Base-by-base conservation (phyloP, 2,888 invertebrate species). In the Oxytorus armatus region DNA sequence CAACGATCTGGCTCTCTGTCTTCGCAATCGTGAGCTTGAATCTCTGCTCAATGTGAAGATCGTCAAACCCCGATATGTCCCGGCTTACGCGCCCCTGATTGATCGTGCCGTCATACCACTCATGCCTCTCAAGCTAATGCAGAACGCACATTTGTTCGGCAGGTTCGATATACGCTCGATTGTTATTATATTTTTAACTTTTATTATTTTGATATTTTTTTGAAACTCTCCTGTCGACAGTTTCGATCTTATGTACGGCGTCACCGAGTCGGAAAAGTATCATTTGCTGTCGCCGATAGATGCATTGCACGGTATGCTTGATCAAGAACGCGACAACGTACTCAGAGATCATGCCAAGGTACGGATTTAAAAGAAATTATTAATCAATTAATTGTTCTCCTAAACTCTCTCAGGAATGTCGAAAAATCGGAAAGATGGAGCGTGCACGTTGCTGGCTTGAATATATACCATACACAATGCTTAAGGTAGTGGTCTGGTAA, bases 31-130 rank as follows among this genome's bases (percentile, higher is more conserved):
- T 57, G 87, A 88, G 61, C 85, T 91, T 23, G 83, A 90, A 63
- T 85, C 88, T n/a, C 82, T 92, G 36, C 82, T 92, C 8, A 87
- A 86, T 51, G 92, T 90, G 39, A 88, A 87, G 83, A 89, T 91
- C 74, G 86, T 89, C 81, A 91, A 90, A 73, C 95, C 96, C 18
- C 94, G 95, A 87, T 98, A 96, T 92, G 95, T 96, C 86, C 96
- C 97, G n/a, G 95, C 96, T 5, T 95, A 97, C 87, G 98, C 97
- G 0, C 98, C 98, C 2, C 95, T 96, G 36, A 95, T 98, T 29
- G 98, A 98, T 87, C 96, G 96, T 29, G 95, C 96, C 65, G 96
- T 97, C 81, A 95, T 98, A 84, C 96, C 96, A 0, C 96, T 95
- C 90, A 96, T 96, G 88, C 97, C 97, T 0, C 93, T 94, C 53